Evolutionary conservation across 1,140 invertebrate species (phyloP), one percentile per base, ranked within the genome.

Genomic region (Ditylenchus dipsaci): DNA sequence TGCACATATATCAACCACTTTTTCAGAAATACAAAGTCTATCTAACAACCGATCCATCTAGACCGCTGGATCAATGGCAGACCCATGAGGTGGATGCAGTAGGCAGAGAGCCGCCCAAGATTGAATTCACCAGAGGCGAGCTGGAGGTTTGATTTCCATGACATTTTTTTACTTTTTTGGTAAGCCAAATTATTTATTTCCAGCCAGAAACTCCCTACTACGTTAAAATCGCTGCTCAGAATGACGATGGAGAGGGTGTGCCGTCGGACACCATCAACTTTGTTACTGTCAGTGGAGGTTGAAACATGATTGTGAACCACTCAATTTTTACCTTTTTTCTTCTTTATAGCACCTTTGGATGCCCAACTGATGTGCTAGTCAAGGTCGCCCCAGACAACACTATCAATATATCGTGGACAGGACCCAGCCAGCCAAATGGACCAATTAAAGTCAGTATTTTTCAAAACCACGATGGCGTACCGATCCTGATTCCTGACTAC

Each of bases 331-430:
- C 11, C 70, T 72, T n/a, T 69, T n/a, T n/a, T n/a, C n/a, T n/a
- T n/a, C n/a, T n/a, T n/a, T n/a, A n/a, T 65, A 65, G 81, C 80
- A 26, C 80, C 80, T 19, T 66, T 83, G n/a, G 81, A 82, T 68
- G 59, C 79, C 80, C 80, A 23, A 75, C 62, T 0, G 79, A 82
- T 63, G 53, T 82, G 29, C 49, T 82, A 26, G 75, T 74, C 23
- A 62, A 60, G 21, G 73, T 82, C 21, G 73, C 72, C 0, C 78
- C 68, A 38, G 79, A 82, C 56, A 82, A 82, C 63, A 81, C 66
- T 45, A 67, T 82, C 33, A 73, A 77, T 63, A 38, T 82, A 13
- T 70, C 77, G 5, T 82, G 81, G 81, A 69, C 61, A 49, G 74
- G 69, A 30, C 79, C 78, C 1, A 66, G 45, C 8, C 66, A 79